Percentiles rank a stretch among this genome's conserved stretches.
These are phyloP conservation scores for Drosophila leontia DNA, from an alignment of 1,140 invertebrate genomes.

Conservation along the genomic window DNA sequence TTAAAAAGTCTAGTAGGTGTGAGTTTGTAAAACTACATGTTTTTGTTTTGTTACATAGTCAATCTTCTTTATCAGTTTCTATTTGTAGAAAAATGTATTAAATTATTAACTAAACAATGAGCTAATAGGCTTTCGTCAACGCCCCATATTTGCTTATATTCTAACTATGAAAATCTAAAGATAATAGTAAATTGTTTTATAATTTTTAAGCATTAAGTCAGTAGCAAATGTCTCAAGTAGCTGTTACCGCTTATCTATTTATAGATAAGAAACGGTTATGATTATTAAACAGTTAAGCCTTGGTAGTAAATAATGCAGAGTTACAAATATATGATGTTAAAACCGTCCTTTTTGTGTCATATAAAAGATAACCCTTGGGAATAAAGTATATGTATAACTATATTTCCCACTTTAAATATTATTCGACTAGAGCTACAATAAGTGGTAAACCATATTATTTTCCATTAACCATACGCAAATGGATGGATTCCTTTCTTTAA, in stretches of 20 bases:
- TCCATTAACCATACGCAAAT: not conserved
- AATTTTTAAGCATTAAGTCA: not conserved
- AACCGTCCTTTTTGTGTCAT: not conserved
- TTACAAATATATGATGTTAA: not conserved
- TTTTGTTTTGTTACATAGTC: not conserved
- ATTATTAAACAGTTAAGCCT: not conserved
- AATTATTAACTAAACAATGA: no score
- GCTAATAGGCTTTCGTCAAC: not conserved
- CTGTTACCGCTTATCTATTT: not conserved
- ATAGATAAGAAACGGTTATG: not conserved
- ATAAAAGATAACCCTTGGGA: not conserved
- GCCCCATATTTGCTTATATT: not conserved
- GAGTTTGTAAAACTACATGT: not conserved
- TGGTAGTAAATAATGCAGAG: not conserved
- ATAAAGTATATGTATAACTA: not conserved
- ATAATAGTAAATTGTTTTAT: not conserved
- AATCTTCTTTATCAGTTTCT: not conserved
- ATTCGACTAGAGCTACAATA: not conserved
- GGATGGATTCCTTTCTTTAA: not conserved
- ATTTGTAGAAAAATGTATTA: no score
- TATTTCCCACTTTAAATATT: not conserved
- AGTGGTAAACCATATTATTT: not conserved
- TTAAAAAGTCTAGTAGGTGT: not conserved
- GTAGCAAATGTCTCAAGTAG: not conserved
- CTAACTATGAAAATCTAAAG: not conserved